A percentile compares a stretch with the other conserved stretches of the same genome.
These are phyloP conservation scores for Chelon auratus DNA, from an alignment of 2,797 vertebrate species.

Conservation along the genomic window DNA sequence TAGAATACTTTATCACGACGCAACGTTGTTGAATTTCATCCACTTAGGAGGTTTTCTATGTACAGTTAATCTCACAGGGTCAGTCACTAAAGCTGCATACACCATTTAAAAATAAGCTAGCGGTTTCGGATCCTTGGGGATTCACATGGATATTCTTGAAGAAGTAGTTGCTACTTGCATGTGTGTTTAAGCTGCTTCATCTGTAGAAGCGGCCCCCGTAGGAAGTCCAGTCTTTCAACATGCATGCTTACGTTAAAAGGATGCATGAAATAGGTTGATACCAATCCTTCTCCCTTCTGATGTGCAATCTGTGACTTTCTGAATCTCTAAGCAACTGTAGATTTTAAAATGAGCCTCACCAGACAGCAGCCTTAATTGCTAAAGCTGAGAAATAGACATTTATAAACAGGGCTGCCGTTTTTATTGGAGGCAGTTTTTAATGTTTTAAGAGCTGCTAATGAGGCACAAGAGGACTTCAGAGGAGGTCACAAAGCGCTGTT, in stretches of 20 bases:
- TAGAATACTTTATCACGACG: background rate
- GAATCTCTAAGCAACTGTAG: slow-evolving; percentile 12
- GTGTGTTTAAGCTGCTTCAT: slow-evolving; percentile 67
- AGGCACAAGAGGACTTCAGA: background rate
- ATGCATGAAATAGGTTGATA: slow-evolving; percentile 58
- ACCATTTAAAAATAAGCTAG: slow-evolving; percentile 66
- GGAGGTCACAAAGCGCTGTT: slow-evolving; percentile 22
- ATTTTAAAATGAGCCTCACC: slow-evolving; percentile 16
- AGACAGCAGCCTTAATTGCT: background rate
- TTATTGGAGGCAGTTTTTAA: slow-evolving; percentile 10
- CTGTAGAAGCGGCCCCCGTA: slow-evolving; percentile 50
- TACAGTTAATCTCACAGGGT: slow-evolving; percentile 36
- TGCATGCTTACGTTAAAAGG: slow-evolving; percentile 73
- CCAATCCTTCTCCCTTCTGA: slow-evolving; percentile 17
- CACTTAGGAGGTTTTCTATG: slow-evolving; percentile 26
- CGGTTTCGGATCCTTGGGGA: slow-evolving; percentile 16
- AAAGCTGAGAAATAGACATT: slow-evolving; percentile 2
- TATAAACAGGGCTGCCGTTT: background rate
- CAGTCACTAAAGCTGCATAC: slow-evolving; percentile 54
- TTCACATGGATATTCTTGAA: slow-evolving; percentile 24
- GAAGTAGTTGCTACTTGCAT: slow-evolving; percentile 67
- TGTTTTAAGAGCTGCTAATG: slow-evolving; percentile 12
- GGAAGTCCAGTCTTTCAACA: slow-evolving; percentile 44
- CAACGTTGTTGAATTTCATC: background rate
- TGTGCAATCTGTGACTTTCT: slow-evolving; percentile 15